These are phyloP conservation scores for Sympetrum striolatum DNA, from an alignment of 2,888 invertebrate species.

Conservation along the genomic window DNA sequence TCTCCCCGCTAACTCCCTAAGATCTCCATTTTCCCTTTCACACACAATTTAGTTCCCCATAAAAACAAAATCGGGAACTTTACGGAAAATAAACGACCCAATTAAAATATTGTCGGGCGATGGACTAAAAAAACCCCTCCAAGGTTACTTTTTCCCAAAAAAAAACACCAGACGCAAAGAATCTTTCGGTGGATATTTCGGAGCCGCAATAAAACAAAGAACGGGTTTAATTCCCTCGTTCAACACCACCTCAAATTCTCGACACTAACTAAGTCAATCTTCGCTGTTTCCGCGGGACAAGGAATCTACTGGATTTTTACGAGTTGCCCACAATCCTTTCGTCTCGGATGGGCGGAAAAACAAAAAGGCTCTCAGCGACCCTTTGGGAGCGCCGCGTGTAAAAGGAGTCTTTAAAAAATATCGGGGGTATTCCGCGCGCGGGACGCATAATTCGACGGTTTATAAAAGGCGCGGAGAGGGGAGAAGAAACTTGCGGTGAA, in stretches of 20 bases:
- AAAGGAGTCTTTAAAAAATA: background rate
- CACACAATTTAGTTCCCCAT: background rate
- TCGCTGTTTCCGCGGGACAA: background rate
- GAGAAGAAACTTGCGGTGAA: constrained; percentile 1
- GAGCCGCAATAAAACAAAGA: background rate
- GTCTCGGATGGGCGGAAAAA: background rate
- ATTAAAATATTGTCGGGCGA: background rate
- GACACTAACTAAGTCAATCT: constrained; percentile 18
- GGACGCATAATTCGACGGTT: constrained; percentile 15
- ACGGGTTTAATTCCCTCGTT: constrained; percentile 8
- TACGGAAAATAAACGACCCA: background rate
- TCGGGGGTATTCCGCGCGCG: background rate
- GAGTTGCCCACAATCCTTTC: background rate
- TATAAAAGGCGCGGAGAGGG: background rate
- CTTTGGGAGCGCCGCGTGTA: background rate
- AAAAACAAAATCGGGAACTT: background rate
- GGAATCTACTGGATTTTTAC: constrained; percentile 13
- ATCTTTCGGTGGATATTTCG: background rate
- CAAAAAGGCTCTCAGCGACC: background rate
- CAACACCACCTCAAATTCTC: constrained; percentile 17
- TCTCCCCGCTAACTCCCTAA: too few species aligned
- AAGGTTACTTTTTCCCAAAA: background rate
- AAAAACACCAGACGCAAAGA: background rate
- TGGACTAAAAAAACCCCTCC: background rate
- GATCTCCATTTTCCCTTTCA: background rate